These are phyloP conservation scores for Netelia melanura DNA, from an alignment of 2,888 invertebrate genomes.

Conservation along the genomic window DNA sequence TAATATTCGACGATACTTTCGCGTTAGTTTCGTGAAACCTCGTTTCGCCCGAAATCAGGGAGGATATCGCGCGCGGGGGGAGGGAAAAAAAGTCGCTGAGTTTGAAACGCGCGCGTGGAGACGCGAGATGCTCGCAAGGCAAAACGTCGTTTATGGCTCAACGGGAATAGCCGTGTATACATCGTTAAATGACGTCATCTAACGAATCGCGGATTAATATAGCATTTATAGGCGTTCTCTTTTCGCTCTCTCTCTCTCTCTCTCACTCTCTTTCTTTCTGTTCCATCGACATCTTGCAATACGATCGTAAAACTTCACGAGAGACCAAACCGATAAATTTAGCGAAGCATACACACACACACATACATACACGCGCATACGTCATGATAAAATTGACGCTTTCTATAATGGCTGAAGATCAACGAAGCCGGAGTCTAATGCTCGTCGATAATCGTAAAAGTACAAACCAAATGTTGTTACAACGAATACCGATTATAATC, in stretches of 20 bases:
- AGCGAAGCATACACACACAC: slow-evolving; percentile 60
- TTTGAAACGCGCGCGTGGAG: slow-evolving; percentile 11
- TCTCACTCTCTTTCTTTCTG: slow-evolving; percentile 44
- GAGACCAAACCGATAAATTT: slow-evolving; percentile 76
- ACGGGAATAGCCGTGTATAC: slow-evolving; percentile 74
- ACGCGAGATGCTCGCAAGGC: slow-evolving; percentile 56
- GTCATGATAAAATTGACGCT: slow-evolving; percentile 50
- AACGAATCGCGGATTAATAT: slow-evolving; percentile 78
- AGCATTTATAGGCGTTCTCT: slow-evolving; percentile 76
- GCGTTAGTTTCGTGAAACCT: slow-evolving; percentile 23
- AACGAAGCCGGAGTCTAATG: slow-evolving; percentile 43
- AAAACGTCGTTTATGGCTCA: slow-evolving; percentile 64
- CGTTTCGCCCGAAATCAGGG: neutral
- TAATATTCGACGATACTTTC: slow-evolving; percentile 49
- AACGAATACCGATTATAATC: neutral
- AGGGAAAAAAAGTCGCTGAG: slow-evolving; percentile 41
- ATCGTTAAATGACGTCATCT: slow-evolving; percentile 79
- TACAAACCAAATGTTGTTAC: slow-evolving; percentile 2
- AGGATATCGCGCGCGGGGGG: no score
- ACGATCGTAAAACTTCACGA: slow-evolving; percentile 73
- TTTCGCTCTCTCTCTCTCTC: slow-evolving; percentile 55
- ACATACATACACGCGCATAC: slow-evolving; percentile 37
- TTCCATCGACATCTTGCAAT: slow-evolving; percentile 59
- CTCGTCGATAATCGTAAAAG: slow-evolving; percentile 5
- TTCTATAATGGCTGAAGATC: slow-evolving; percentile 43